These are phyloP conservation scores for Peromyscus melanophrys DNA, from an alignment of 2,797 vertebrate genomes.

Conservation along the genomic window DNA sequence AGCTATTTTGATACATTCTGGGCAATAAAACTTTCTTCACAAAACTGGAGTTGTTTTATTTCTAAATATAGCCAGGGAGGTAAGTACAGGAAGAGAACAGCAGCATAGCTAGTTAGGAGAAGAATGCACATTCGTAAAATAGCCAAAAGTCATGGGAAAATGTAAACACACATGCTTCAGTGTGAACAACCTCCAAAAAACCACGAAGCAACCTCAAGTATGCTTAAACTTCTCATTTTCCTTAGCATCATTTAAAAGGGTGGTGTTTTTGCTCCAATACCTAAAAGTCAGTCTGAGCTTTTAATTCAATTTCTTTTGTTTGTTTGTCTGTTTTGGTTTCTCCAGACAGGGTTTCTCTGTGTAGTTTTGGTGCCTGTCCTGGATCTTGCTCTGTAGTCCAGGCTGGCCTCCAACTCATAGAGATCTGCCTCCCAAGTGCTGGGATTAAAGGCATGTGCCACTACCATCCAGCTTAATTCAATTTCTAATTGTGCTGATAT, in stretches of 20 bases:
- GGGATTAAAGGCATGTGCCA: too few relatives aligned
- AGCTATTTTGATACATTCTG: background rate
- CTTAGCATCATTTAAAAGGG: background rate
- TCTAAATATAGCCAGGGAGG: background rate
- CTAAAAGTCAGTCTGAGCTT: background rate
- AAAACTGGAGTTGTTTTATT: conserved; percentile 23
- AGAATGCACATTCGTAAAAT: background rate
- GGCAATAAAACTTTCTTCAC: background rate
- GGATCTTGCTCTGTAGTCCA: too few relatives aligned
- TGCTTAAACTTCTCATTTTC: background rate
- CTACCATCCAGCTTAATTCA: background rate
- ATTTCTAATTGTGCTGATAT: background rate
- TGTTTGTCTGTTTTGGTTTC: too few relatives aligned
- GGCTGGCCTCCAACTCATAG: too few relatives aligned
- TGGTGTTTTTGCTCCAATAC: background rate
- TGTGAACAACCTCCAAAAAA: background rate
- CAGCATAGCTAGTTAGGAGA: background rate
- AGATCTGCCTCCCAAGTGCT: too few relatives aligned
- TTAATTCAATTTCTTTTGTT: background rate
- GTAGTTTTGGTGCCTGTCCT: too few relatives aligned
- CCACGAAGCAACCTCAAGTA: background rate
- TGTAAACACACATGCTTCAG: background rate
- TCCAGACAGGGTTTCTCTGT: too few relatives aligned
- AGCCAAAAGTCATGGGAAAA: background rate
- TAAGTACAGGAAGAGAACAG: background rate